Base-by-base conservation (phyloP, 2,113 vertebrate species). In the Eulacestoma nigropectus region DNA sequence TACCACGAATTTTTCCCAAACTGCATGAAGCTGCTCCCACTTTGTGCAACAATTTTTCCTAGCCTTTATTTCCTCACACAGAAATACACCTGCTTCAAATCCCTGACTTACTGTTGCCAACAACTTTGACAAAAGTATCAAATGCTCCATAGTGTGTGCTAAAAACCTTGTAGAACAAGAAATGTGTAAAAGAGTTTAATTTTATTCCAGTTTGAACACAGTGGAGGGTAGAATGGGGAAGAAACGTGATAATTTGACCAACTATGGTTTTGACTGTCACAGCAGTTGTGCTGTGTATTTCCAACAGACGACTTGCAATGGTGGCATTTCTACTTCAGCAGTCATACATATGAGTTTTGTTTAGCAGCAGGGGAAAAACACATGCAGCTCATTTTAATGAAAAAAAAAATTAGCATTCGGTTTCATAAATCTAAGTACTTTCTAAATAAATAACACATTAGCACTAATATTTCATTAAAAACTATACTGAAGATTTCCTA, bases 351-450 rank as follows among this genome's bases (percentile, higher is more conserved):
- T 12, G 23, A 81, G 49, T 41, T 79, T 56, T 73, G 70, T 60
- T 91, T 57, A 90, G 83, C 83, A 93, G 83, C 77, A 95, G 80
- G 56, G 46, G 68, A 80, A 94, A 91, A 86, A 26, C 67, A 79
- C 63, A 80, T 17, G 55, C 82, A 62, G 80, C 39, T 90, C 79
- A 67, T 65, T 73, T 84, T 93, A 87, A 87, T 89, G 87, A 91
- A 89, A 81, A 93, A 70, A 20, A 74, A 83, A 93, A 83, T 77
- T 70, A 92, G 56, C 56, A 63, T 87, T 89, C 6, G 1, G 59
- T 74, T 74, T 78, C 60, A 62, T 69, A 88, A 74, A 88, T 49
- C 15, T 25, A 90, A 86, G 72, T 41, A 22, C 21, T 86, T 92
- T 74, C 39, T 74, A 68, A 92, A 81, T 69, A 93, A 92, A 55